A percentile compares a stretch with the other conserved stretches of the same genome.
Conservation (phyloP, 1,140 invertebrate genomes). For the Paramacrobiotus metropolitanus region DNA sequence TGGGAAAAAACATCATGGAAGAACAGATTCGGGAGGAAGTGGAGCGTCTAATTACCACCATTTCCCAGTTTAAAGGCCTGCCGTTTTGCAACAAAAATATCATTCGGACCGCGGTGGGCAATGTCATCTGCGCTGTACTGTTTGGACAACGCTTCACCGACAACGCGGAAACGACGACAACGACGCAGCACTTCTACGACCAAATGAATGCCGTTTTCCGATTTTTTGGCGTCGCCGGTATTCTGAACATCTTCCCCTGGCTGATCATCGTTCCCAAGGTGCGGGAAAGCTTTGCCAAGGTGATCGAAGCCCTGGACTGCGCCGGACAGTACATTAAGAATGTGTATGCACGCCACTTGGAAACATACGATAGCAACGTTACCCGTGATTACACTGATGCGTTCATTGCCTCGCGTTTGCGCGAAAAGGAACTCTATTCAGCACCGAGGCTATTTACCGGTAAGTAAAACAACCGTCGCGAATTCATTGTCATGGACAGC, state of each 20-base stretch:
- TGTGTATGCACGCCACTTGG: background rate
- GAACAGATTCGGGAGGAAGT: conserved; percentile 10
- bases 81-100: background rate
- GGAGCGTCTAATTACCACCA: background rate
- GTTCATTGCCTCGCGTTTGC: background rate
- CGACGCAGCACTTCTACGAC: background rate
- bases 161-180: too few relatives aligned
- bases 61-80: background rate
- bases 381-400: background rate
- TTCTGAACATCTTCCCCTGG: background rate
- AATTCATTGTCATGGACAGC: too few relatives aligned
- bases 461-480: too few relatives aligned
- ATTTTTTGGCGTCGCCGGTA: background rate
- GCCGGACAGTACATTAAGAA: background rate
- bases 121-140: background rate
- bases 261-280: background rate
- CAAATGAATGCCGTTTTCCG: background rate
- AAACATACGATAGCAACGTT: background rate
- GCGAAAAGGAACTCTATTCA: background rate
- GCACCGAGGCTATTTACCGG: background rate
- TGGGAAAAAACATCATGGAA: conserved; percentile 10
- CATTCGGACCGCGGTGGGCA: background rate
- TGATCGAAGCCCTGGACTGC: background rate
- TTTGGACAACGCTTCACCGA: background rate
- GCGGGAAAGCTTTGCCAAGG: background rate